phyloP scores from a whole-genome alignment of 2,113 vertebrate species.

The Hemibagrus wyckioides region DNA sequence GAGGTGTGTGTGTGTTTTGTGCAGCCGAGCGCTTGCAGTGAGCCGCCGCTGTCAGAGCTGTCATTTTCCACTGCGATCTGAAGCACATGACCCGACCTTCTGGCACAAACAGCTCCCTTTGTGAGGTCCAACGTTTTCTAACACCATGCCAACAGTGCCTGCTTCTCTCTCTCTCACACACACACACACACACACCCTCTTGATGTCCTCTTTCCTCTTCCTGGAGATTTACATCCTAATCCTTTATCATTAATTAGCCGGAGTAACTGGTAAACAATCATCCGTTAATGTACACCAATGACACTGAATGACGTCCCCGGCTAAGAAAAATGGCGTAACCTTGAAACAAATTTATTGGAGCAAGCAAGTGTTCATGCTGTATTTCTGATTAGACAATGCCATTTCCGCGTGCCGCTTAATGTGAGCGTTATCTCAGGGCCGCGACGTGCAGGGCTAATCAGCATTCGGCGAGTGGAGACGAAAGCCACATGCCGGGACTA shows the following conservation, averaged over 20 bases:
- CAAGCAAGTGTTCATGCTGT: slow-evolving; percentile 49
- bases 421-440: slow-evolving; percentile 43
- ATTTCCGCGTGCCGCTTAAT: slow-evolving; percentile 54
- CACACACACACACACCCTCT: slow-evolving; percentile 11
- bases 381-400: slow-evolving; percentile 60
- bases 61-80: slow-evolving; percentile 38
- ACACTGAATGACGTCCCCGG: slow-evolving; percentile 43
- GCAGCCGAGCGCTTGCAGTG: not conserved
- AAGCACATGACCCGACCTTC: slow-evolving; percentile 43
- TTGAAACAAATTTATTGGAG: slow-evolving; percentile 56
- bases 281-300: slow-evolving; percentile 44
- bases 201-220: slow-evolving; percentile 12
- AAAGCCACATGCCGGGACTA: slow-evolving; percentile 36
- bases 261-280: slow-evolving; percentile 56
- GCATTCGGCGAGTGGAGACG: slow-evolving; percentile 37
- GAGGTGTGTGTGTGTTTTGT: slow-evolving; percentile 17
- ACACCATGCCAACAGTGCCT: slow-evolving; percentile 36
- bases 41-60: slow-evolving; percentile 41
- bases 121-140: slow-evolving; percentile 12
- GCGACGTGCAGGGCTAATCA: slow-evolving; percentile 49
- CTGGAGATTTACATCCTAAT: slow-evolving; percentile 51
- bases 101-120: slow-evolving; percentile 31
- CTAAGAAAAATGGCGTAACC: slow-evolving; percentile 52
- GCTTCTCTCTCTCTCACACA: slow-evolving; percentile 17
- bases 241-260: slow-evolving; percentile 54